These are phyloP conservation scores for Saccopteryx bilineata DNA, from an alignment of 2,113 vertebrate genomes.

Conservation along the genomic window DNA sequence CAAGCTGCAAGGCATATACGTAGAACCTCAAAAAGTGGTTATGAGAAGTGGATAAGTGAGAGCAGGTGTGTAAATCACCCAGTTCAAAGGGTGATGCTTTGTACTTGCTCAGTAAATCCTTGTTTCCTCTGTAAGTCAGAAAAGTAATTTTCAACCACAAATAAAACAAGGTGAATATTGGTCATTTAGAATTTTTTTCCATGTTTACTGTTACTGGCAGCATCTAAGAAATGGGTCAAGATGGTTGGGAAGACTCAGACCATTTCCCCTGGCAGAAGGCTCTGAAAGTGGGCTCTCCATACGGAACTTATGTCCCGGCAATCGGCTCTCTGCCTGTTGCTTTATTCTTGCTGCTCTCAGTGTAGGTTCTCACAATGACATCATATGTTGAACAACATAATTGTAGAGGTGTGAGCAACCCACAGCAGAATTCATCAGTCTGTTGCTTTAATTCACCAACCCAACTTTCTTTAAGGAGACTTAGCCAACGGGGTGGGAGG, in stretches of 20 bases:
- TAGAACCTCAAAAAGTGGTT: neutral
- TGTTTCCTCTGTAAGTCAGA: neutral
- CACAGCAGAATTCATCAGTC: neutral
- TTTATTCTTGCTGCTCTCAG: neutral
- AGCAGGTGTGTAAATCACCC: neutral
- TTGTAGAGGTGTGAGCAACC: neutral
- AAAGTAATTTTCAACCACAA: neutral
- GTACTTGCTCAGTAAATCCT: neutral
- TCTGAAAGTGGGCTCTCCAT: neutral
- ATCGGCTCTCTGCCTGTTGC: neutral
- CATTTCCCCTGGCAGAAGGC: neutral
- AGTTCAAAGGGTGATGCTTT: fast-evolving
- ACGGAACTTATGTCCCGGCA: neutral
- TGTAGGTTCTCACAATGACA: neutral
- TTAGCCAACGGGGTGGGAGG: neutral
- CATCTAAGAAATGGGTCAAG: neutral
- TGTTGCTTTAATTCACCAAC: slow-evolving; percentile 39
- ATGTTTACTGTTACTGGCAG: neutral
- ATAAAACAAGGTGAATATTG: neutral
- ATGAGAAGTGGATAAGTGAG: neutral
- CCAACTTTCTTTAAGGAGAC: neutral
- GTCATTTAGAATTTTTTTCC: neutral
- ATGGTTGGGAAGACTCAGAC: neutral
- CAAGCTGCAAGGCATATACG: neutral
- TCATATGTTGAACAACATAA: neutral